phyloP scores from a whole-genome alignment of 2,113 vertebrate species.

The Amazona guildingii region DNA sequence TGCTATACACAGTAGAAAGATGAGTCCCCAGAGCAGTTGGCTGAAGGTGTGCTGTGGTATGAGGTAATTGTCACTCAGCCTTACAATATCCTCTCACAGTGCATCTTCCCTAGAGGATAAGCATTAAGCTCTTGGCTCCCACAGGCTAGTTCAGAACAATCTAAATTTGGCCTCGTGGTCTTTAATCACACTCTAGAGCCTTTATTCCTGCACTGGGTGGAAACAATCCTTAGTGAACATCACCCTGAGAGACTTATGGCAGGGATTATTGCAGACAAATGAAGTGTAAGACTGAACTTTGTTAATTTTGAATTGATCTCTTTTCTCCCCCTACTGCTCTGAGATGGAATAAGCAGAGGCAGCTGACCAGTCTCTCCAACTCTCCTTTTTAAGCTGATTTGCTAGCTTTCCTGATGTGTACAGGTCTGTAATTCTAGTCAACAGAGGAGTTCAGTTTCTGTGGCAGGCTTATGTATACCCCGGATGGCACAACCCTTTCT shows the following conservation, averaged over 20 bases:
- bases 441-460: not conserved
- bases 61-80: not conserved
- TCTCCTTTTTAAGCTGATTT: not conserved
- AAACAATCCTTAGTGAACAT: not conserved
- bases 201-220: not conserved
- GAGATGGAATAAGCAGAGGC: not conserved
- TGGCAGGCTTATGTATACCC: not conserved
- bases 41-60: not conserved
- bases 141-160: not conserved
- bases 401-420: not conserved
- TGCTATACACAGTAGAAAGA: not conserved
- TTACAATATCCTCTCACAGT: not conserved
- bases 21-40: not conserved
- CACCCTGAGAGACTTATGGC: fast-evolving
- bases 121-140: not conserved
- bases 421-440: not conserved
- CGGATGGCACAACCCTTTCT: not conserved
- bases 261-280: not conserved
- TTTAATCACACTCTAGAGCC: not conserved
- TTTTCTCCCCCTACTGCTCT: not conserved
- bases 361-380: not conserved
- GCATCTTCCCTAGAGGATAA: not conserved
- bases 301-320: not conserved
- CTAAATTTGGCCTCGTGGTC: not conserved
- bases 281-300: not conserved